A percentile compares a stretch with the other conserved stretches of the same genome.
phyloP scores from a whole-genome alignment of 1,140 invertebrate species.

The Solenopsis invicta region DNA sequence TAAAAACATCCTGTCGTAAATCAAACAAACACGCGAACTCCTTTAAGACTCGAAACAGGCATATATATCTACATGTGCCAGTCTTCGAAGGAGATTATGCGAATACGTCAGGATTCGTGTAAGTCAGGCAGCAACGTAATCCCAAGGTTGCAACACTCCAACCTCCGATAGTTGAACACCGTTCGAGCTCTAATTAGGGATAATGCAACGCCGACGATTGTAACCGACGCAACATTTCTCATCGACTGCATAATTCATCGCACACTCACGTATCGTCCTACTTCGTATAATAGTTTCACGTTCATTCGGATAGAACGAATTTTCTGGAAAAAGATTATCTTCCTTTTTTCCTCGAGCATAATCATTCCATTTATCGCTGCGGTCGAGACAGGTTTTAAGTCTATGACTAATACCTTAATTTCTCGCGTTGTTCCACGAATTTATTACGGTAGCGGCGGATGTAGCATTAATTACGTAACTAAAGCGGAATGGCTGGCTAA shows the following conservation, averaged over 20 bases:
- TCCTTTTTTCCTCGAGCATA: constrained; percentile 25
- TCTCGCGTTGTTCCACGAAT: constrained; percentile 19
- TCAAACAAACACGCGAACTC: constrained; percentile 12
- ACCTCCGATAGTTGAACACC: constrained; percentile 40
- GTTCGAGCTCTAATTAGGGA: constrained; percentile 62
- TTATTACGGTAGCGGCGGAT: constrained; percentile 18
- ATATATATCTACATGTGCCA: neutral
- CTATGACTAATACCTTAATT: constrained; percentile 32
- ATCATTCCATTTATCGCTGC: constrained; percentile 16
- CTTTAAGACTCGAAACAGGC: neutral
- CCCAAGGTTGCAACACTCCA: constrained; percentile 42
- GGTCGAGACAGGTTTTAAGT: neutral
- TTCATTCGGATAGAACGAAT: constrained; percentile 16
- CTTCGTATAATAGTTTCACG: constrained; percentile 9
- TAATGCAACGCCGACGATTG: constrained; percentile 56
- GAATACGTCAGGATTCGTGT: constrained; percentile 35
- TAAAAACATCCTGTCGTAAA: neutral
- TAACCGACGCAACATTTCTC: constrained; percentile 59
- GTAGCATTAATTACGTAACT: constrained; percentile 18
- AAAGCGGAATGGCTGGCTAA: neutral
- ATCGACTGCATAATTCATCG: constrained; percentile 64
- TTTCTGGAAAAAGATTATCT: constrained; percentile 22
- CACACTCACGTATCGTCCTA: constrained; percentile 36
- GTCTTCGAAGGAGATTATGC: constrained; percentile 27
- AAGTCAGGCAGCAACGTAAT: constrained; percentile 50